These are phyloP conservation scores for Malurus cyaneus DNA, from an alignment of 2,113 vertebrate genomes.

Conservation along the genomic window DNA sequence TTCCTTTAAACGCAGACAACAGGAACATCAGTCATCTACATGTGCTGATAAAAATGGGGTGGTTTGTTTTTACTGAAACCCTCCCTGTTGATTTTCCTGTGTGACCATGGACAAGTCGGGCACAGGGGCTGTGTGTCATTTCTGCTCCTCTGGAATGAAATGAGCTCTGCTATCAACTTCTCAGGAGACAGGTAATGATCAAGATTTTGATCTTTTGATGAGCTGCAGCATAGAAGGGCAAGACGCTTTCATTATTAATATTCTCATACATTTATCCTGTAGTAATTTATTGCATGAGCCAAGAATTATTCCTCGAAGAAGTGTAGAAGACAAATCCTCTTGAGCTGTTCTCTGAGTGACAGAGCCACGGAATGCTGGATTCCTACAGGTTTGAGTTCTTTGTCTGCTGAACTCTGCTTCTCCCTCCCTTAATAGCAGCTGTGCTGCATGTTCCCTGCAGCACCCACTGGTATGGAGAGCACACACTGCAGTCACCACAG, in stretches of 20 bases:
- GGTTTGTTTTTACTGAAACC: not conserved
- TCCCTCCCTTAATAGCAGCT: not conserved
- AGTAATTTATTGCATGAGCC: not conserved
- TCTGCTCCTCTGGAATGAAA: not conserved
- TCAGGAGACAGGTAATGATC: not conserved
- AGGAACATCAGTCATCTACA: not conserved
- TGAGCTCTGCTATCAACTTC: not conserved
- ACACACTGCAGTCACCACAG: not conserved
- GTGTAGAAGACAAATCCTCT: not conserved
- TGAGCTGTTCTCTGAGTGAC: not conserved
- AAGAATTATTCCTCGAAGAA: not conserved
- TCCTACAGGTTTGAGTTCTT: not conserved
- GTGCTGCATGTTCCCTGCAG: not conserved
- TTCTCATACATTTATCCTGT: not conserved
- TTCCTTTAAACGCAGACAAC: not conserved
- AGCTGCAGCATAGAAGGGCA: not conserved
- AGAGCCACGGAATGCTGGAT: not conserved
- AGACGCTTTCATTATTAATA: slow-evolving; percentile 3
- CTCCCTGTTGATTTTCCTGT: not conserved
- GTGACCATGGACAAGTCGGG: not conserved
- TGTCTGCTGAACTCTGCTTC: not conserved
- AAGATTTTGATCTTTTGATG: not conserved
- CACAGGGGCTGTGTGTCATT: not conserved
- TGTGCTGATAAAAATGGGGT: not conserved
- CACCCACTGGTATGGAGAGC: not conserved